Percentiles rank a stretch among this genome's conserved stretches.
phyloP scores from a whole-genome alignment of 37 sponge, comb jelly and placozoan species.

The Diacarnus erythraeanus region DNA sequence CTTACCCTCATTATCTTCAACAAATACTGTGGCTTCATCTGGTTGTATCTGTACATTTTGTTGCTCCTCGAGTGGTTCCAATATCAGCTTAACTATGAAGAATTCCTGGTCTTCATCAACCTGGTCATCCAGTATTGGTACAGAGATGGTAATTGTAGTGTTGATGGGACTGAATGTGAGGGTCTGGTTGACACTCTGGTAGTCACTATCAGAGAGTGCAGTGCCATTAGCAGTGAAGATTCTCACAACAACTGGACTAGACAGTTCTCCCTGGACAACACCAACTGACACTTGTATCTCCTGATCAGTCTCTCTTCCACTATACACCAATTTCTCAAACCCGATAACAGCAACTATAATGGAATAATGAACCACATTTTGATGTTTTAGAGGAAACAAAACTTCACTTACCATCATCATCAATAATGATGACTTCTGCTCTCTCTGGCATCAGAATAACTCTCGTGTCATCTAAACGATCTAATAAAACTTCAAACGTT shows the following conservation, averaged over 20 bases:
- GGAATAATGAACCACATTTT: neutral
- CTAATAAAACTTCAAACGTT: neutral
- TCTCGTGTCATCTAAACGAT: neutral
- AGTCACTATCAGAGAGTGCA: slow-evolving; percentile 1
- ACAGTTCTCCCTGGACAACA: slow-evolving; percentile 15
- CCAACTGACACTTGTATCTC: neutral
- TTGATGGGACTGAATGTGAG: neutral
- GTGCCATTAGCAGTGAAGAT: slow-evolving; percentile 19
- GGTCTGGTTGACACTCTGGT: neutral
- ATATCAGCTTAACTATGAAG: neutral
- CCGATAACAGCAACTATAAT: slow-evolving; percentile 12
- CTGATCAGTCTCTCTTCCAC: neutral
- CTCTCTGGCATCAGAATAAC: neutral
- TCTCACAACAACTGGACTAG: neutral
- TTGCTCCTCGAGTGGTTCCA: neutral
- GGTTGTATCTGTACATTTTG: neutral
- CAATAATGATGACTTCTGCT: neutral
- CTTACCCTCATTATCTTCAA: slow-evolving; percentile 7
- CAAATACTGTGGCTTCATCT: neutral
- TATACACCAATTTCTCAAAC: neutral
- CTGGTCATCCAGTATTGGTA: neutral
- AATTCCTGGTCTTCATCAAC: neutral
- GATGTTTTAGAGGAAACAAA: neutral
- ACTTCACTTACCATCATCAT: slow-evolving; percentile 28
- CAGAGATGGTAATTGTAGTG: neutral